Evolutionary conservation across 2,888 invertebrate species (phyloP), one percentile per base, ranked within the genome.

Genomic region (Pandemis heparana): DNA sequence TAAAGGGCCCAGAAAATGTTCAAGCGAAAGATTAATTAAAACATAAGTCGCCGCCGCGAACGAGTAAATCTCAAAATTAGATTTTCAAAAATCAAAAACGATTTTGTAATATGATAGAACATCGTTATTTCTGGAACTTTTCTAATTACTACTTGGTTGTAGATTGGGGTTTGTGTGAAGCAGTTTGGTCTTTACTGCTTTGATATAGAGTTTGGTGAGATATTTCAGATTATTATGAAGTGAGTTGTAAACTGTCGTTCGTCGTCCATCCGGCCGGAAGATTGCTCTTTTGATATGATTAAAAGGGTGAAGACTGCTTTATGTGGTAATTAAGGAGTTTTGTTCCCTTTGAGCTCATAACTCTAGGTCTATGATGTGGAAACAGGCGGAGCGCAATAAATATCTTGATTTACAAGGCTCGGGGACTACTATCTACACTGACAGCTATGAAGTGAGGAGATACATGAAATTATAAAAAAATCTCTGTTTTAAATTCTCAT

Each of bases 201-300:
- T 18, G 66, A 7, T 5, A 66, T 79, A 87, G 85, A 81, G 79
- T 79, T 53, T 79, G 79, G 12, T 16, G 14, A 12, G 16, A 32
- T 75, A 77, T 75, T 75, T 53, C 60, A 73, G 71, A 74, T 79
- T 77, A 75, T 72, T 67, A 68, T 75, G 76, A 75, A 77, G 75
- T 71, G 78, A 83, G 80, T 83, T 82, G 71, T 75, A 79, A 85
- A 82, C 80, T 85, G 85, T 84, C 84, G 83, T 83, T 86, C 80
- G 79, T 79, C 81, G 85, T 85, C 83, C 89, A 90, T 89, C 90
- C 92, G 90, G 88, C 88, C 93, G 94, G 92, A 94, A 92, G 92
- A 94, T 94, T 90, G 89, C 87, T 89, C 91, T 90, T 92, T 93
- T 89, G 92, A 91, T 92, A 94, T 94, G 92, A 94, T 94, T 92